A percentile compares a stretch with the other conserved stretches of the same genome.
These are phyloP conservation scores for Tympanuchus pallidicinctus DNA, from an alignment of 2,113 vertebrate species.

Conservation along the genomic window DNA sequence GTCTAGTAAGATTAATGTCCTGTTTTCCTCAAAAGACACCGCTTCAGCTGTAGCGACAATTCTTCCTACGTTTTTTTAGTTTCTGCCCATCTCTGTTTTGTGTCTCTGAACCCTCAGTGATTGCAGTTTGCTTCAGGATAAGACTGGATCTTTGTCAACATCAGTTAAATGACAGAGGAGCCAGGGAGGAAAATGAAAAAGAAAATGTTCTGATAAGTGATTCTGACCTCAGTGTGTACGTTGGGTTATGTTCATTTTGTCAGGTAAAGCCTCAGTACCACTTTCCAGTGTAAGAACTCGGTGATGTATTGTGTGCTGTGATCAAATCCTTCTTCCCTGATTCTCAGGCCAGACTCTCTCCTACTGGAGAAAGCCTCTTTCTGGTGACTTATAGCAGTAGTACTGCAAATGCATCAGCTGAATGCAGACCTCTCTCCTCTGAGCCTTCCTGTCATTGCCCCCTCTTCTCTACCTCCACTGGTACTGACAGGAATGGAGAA, in stretches of 20 bases:
- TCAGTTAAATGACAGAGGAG: conserved; percentile 20
- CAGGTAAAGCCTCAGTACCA: not conserved
- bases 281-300: not conserved
- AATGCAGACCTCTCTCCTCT: not conserved
- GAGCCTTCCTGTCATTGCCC: not conserved
- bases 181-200: conserved; percentile 24
- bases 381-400: not conserved
- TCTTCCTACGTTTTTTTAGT: not conserved
- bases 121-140: conserved; percentile 18
- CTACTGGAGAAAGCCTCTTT: not conserved
- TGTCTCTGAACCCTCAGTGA: not conserved
- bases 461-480: conserved; percentile 21
- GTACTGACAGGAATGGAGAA: conserved; percentile 10
- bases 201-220: not conserved
- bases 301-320: not conserved
- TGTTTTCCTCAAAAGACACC: conserved; percentile 21
- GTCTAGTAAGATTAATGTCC: conserved; percentile 57
- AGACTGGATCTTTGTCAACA: conserved; percentile 40
- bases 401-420: not conserved
- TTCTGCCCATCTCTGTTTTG: not conserved
- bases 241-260: not conserved
- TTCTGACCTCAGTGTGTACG: not conserved
- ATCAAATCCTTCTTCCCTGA: conserved; percentile 33
- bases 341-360: conserved; percentile 14
- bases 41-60: conserved; percentile 39